Base-by-base conservation (phyloP, 2,113 vertebrate species). In the Dipodomys merriami region DNA sequence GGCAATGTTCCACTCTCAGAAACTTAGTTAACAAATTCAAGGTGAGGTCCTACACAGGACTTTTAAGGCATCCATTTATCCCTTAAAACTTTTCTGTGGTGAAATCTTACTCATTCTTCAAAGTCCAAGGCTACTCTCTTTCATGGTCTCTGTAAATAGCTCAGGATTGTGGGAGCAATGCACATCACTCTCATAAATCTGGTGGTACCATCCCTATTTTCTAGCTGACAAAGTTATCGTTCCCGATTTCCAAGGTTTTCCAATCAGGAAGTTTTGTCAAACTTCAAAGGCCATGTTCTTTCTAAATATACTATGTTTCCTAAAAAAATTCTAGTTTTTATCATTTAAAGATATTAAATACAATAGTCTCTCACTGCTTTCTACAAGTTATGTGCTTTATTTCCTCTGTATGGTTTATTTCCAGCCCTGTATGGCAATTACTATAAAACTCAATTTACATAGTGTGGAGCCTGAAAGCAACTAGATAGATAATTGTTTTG, bases 321-420 rank as follows among this genome's bases (percentile, higher is more conserved):
- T 60, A 49, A 89, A 79, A 93, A 91, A 86, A 27, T 79, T 80
- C 71, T 72, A 62, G 44, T 73, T 62, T 15, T 71, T 65, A 71
- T 77, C 65, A 90, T 78, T 83, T 72, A 23, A 89, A 73, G n/a
- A 69, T 15, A 78, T 3, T 87, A 62, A 1, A 92, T 85, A 71
- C 46, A 80, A 53, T 11, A 68, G n/a, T 72, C 13, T 83, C 18
- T 73, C 11, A 73, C 18, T 62, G 8, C 46, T 91, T 90, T 73
- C 19, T 46, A 22, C 0, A 90, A 11, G 12, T 12, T 57, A 62
- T 13, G 39, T 46, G 4, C 0, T 91, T 95, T 77, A 80, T 81
- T 20, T 83, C 81, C 76, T 72, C 76, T 86, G 92, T 22, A 39
- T 39, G 39, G 62, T 91, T 79, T 93, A 35, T 13, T 82, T 77